Conservation (phyloP, 2,888 invertebrate genomes). For the Plebejus argus region DNA sequence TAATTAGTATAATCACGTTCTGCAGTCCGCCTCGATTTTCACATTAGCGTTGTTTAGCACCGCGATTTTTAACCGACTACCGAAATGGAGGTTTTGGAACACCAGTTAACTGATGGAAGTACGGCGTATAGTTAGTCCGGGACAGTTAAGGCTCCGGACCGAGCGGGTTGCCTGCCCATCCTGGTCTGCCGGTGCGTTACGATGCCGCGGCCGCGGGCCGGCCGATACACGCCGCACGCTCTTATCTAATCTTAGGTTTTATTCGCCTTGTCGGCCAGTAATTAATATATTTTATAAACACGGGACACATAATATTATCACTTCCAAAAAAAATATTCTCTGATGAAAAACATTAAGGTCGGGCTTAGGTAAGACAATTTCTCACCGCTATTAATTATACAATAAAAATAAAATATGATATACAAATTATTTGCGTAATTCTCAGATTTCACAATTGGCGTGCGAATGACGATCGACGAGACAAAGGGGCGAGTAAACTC, state of each 20-base stretch:
- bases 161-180: background rate
- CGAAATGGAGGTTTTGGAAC: background rate
- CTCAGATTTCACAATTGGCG: constrained; percentile 7
- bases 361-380: background rate
- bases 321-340: background rate
- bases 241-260: background rate
- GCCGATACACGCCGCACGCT: background rate
- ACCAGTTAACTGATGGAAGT: background rate
- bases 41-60: constrained; percentile 33
- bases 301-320: background rate
- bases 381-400: constrained; percentile 8
- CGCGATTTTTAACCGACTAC: background rate
- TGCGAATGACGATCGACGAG: background rate
- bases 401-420: background rate
- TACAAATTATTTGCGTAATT: background rate
- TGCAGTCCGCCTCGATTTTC: constrained; percentile 36
- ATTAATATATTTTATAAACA: background rate
- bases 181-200: constrained; percentile 22
- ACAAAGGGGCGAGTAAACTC: background rate
- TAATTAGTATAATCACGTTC: constrained; percentile 35
- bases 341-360: background rate
- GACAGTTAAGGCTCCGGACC: background rate
- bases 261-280: background rate
- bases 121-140: background rate
- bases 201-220: background rate